Evolutionary conservation across 2,888 invertebrate species (phyloP).

Genomic region (Lymantria dispar): DNA sequence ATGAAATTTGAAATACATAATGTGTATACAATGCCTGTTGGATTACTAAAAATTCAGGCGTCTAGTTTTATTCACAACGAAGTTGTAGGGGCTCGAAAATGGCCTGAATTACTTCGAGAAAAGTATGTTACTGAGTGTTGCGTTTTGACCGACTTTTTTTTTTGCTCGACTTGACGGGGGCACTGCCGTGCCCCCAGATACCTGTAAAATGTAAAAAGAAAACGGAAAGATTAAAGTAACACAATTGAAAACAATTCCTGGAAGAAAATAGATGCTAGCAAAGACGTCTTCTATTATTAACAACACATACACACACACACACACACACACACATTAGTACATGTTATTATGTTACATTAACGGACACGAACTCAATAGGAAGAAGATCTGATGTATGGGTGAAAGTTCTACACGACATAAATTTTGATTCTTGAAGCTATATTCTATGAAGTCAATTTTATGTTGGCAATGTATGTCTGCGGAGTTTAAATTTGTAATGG

Average conservation of each 20-base stretch:
- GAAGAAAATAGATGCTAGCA: not conserved
- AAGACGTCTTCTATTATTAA: not conserved
- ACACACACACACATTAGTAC: not conserved
- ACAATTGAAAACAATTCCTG: not conserved
- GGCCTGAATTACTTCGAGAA: too few species aligned
- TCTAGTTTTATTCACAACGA: too few species aligned
- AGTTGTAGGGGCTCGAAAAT: too few species aligned
- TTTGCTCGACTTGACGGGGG: too few species aligned
- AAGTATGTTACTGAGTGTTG: too few species aligned
- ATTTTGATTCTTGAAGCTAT: conserved; percentile 78
- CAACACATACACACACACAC: not conserved
- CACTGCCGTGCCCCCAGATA: too few species aligned
- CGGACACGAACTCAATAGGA: conserved; percentile 45
- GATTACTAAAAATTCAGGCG: too few species aligned
- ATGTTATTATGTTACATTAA: conserved; percentile 1
- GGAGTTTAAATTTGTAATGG: conserved; percentile 60
- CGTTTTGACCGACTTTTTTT: too few species aligned
- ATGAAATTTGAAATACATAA: too few species aligned
- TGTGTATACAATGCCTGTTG: too few species aligned
- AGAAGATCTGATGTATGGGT: conserved; percentile 51
- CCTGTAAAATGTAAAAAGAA: too few species aligned
- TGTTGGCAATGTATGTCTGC: conserved; percentile 68
- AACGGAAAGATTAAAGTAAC: not conserved
- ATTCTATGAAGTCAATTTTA: conserved; percentile 68
- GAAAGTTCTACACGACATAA: conserved; percentile 55